Conservation (phyloP, 2,797 vertebrate species). For the Pogoniulus pusillus region DNA sequence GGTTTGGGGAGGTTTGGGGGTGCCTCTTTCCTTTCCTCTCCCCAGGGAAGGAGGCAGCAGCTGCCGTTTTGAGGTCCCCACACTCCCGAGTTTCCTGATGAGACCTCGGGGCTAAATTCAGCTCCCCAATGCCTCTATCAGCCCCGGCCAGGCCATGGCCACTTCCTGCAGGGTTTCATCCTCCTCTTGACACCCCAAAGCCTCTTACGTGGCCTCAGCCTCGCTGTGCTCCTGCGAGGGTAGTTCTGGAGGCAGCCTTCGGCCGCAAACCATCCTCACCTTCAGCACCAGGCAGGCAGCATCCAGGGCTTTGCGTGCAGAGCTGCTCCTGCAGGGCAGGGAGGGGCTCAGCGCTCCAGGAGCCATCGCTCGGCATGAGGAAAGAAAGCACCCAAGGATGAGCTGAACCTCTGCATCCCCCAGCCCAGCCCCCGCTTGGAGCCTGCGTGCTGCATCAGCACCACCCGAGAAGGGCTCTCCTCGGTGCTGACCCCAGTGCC, state of each 20-base stretch:
- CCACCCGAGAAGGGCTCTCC: rapidly evolving
- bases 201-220: rapidly evolving
- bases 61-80: background rate
- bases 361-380: rapidly evolving
- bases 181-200: background rate
- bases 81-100: background rate
- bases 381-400: rapidly evolving
- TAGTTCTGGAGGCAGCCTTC: background rate
- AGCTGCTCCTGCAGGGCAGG: rapidly evolving
- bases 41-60: rapidly evolving
- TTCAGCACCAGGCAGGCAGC: background rate
- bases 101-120: background rate
- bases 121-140: background rate
- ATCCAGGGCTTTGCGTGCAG: background rate
- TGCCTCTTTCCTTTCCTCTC: background rate
- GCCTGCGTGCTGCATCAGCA: rapidly evolving
- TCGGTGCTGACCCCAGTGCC: rapidly evolving
- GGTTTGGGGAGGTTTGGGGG: rapidly evolving
- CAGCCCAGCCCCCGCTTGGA: rapidly evolving
- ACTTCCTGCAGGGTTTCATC: background rate
- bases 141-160: background rate
- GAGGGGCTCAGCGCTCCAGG: background rate
- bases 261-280: background rate
- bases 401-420: rapidly evolving
- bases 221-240: rapidly evolving